phyloP scores from a whole-genome alignment of 1,140 invertebrate species.

The Drosophila saltans region DNA sequence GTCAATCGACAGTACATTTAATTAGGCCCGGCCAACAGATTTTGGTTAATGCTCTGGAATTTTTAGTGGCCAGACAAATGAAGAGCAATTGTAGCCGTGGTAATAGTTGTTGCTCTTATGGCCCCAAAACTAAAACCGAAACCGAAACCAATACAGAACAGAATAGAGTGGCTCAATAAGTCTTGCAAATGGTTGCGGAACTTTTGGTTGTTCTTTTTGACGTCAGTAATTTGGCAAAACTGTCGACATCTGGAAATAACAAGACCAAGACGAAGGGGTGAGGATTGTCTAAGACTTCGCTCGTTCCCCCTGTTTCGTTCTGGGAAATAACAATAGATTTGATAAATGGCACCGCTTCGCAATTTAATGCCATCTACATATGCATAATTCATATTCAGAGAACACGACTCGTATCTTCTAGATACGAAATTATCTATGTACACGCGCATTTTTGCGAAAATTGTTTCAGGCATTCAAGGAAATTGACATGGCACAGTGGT shows the following conservation, averaged over 20 bases:
- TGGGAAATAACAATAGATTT: slow-evolving; percentile 55
- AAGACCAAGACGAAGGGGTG: slow-evolving; percentile 14
- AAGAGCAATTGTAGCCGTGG: slow-evolving; percentile 30
- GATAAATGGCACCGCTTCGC: slow-evolving; percentile 51
- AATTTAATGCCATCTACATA: slow-evolving; percentile 52
- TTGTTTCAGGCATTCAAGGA: slow-evolving; percentile 59
- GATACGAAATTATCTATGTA: slow-evolving; percentile 50
- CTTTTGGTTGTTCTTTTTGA: slow-evolving; percentile 44
- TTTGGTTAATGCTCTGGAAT: slow-evolving; percentile 57
- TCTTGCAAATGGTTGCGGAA: slow-evolving; percentile 44
- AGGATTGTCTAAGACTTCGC: background rate
- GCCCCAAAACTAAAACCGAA: slow-evolving; percentile 7
- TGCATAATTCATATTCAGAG: slow-evolving; percentile 50
- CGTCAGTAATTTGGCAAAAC: slow-evolving; percentile 48
- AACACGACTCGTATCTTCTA: slow-evolving; percentile 52
- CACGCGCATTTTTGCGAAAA: slow-evolving; percentile 43
- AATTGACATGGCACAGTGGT: slow-evolving; percentile 28
- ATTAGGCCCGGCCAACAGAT: slow-evolving; percentile 51
- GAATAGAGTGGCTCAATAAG: slow-evolving; percentile 43
- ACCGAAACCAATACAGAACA: background rate
- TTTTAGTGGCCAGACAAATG: slow-evolving; percentile 74
- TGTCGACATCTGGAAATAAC: slow-evolving; percentile 62
- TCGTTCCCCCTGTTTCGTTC: slow-evolving; percentile 9
- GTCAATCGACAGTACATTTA: slow-evolving; percentile 65
- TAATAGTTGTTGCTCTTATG: slow-evolving; percentile 17